phyloP scores from a whole-genome alignment of 2,113 vertebrate species.

The Romanogobio albipinnatus region DNA sequence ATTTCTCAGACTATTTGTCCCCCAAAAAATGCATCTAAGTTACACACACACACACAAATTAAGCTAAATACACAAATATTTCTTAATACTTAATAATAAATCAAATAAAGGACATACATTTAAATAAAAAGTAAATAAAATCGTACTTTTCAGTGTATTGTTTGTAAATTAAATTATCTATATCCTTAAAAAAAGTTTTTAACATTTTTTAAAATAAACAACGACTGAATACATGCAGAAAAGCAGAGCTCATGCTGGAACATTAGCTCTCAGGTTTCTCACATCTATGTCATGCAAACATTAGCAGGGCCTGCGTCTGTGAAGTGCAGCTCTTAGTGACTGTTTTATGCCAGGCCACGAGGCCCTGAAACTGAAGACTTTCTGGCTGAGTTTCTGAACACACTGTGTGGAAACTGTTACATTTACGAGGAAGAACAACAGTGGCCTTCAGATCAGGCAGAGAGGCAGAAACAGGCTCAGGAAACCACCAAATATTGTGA shows the following conservation, averaged over 20 bases:
- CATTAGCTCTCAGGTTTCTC: neutral
- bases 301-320: neutral
- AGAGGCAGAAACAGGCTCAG: constrained; percentile 1
- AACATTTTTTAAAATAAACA: neutral
- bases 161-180: neutral
- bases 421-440: constrained; percentile 29
- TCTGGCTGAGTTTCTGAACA: constrained; percentile 15
- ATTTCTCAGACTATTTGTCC: too few relatives aligned
- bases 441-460: constrained; percentile 3
- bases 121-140: neutral
- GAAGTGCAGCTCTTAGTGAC: constrained; percentile 8
- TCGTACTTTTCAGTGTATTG: neutral
- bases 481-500: constrained; percentile 17
- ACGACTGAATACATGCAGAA: neutral
- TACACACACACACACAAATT: too few relatives aligned
- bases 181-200: neutral
- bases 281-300: constrained; percentile 2
- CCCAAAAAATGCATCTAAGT: too few relatives aligned
- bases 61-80: too few relatives aligned
- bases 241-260: neutral
- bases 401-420: constrained; percentile 22
- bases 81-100: too few relatives aligned
- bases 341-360: constrained; percentile 21
- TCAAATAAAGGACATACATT: neutral
- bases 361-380: constrained; percentile 24